These are phyloP conservation scores for Melikaiella ostensackeni DNA, from an alignment of 2,888 invertebrate species.

Conservation along the genomic window DNA sequence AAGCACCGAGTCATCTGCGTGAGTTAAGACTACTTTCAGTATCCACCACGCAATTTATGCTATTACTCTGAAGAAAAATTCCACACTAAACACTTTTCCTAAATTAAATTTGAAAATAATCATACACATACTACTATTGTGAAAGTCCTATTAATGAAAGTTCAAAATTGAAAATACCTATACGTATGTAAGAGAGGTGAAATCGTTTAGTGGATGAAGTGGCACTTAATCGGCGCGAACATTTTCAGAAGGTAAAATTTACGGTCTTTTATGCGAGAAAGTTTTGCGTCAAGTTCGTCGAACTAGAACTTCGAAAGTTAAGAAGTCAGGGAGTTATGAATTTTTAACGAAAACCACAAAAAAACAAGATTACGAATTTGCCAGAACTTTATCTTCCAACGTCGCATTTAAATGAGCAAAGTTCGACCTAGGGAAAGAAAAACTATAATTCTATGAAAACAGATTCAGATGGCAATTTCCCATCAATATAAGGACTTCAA, in stretches of 20 bases:
- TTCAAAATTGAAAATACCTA: not conserved
- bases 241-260: constrained; percentile 9
- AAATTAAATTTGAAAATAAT: not conserved
- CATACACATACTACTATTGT: not conserved
- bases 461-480: not conserved
- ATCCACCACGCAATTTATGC: constrained; percentile 14
- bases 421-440: not conserved
- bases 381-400: constrained; percentile 9
- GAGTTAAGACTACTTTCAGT: not conserved
- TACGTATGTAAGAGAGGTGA: not conserved
- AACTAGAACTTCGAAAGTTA: constrained; percentile 9
- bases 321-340: constrained; percentile 34
- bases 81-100: not conserved
- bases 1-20: not conserved
- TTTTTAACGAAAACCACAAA: constrained; percentile 30
- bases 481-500: not conserved
- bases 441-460: not conserved
- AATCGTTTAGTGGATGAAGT: not conserved
- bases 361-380: constrained; percentile 34
- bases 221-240: not conserved
- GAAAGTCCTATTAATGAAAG: not conserved
- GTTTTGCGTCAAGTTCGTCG: constrained; percentile 15
- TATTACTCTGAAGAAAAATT: not conserved
- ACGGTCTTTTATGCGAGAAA: constrained; percentile 10
- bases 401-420: constrained; percentile 23